Percentiles rank a stretch among this genome's conserved stretches.
phyloP scores from a whole-genome alignment of 2,888 invertebrate species.

The Nowickia ferox region DNA sequence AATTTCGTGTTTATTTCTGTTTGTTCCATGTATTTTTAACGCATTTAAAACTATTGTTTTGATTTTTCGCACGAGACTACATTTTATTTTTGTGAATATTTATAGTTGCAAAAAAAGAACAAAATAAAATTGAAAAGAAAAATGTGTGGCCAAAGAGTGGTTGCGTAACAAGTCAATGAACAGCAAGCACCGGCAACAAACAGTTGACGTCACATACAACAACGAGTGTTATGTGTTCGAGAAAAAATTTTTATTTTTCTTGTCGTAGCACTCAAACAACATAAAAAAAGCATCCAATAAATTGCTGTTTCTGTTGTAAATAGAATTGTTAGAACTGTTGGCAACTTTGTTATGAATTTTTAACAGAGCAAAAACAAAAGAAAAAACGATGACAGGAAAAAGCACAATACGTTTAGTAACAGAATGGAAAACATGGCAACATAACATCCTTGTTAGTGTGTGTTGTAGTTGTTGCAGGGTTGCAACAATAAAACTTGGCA shows the following conservation, averaged over 20 bases:
- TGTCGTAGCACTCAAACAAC: background rate
- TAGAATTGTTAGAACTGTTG: constrained; percentile 62
- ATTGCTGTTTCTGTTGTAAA: constrained; percentile 48
- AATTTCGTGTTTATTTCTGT: constrained; percentile 7
- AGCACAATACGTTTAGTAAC: constrained; percentile 41
- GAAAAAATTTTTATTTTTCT: constrained; percentile 23
- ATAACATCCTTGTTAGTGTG: background rate
- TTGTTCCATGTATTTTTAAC: constrained; percentile 10
- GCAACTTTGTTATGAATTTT: constrained; percentile 60
- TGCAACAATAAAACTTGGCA: constrained; percentile 23
- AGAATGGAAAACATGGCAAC: constrained; percentile 47
- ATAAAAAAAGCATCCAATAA: constrained; percentile 27
- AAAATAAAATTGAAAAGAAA: background rate
- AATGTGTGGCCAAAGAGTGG: constrained; percentile 15
- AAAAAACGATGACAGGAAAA: constrained; percentile 14
- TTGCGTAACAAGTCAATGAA: constrained; percentile 63
- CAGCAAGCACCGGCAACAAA: constrained; percentile 18
- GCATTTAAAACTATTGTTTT: constrained; percentile 27
- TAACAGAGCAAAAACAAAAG: constrained; percentile 32
- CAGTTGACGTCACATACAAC: constrained; percentile 2
- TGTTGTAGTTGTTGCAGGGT: constrained; percentile 1
- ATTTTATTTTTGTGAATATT: constrained; percentile 11
- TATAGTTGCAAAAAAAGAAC: constrained; percentile 3
- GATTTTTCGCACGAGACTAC: background rate
- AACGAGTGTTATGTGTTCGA: constrained; percentile 8